These are phyloP conservation scores for Discoglossus pictus DNA, from an alignment of 2,797 vertebrate species.

Conservation along the genomic window DNA sequence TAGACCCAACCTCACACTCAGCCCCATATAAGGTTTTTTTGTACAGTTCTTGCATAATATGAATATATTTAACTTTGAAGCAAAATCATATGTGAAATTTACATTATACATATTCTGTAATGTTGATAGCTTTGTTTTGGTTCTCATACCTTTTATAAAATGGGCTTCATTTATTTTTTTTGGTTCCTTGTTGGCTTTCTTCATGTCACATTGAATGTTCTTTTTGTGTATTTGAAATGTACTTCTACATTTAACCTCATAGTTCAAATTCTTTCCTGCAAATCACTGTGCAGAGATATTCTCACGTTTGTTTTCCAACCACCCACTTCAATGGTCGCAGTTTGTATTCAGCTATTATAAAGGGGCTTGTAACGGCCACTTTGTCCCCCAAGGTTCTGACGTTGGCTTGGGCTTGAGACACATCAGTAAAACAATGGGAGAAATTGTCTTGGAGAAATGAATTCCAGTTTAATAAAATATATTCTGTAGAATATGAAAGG, in stretches of 20 bases:
- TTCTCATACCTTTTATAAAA: too few species aligned
- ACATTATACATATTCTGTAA: too few species aligned
- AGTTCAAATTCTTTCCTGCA: conserved; percentile 1
- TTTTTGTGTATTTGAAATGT: conserved; percentile 12
- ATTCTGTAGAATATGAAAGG: conserved; percentile 32
- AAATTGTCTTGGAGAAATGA: conserved; percentile 40
- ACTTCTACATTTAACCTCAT: neutral
- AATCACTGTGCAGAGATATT: neutral
- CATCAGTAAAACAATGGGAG: conserved; percentile 24
- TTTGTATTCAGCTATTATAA: conserved; percentile 21
- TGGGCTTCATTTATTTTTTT: conserved; percentile 22
- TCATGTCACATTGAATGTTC: conserved; percentile 31
- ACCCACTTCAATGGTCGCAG: conserved; percentile 16
- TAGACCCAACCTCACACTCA: too few species aligned
- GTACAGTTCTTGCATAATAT: too few species aligned
- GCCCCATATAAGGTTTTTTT: too few species aligned
- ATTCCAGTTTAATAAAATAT: conserved; percentile 39
- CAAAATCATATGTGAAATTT: too few species aligned
- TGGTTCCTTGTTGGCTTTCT: conserved; percentile 12
- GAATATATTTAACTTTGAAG: too few species aligned
- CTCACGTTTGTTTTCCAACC: conserved; percentile 1
- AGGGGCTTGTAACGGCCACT: conserved; percentile 16
- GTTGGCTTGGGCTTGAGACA: conserved; percentile 9
- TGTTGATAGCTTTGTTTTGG: too few species aligned
- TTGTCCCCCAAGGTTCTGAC: conserved; percentile 5